Base-by-base conservation (phyloP, 2,888 invertebrate genomes). In the Allophyes oxyacanthae region DNA sequence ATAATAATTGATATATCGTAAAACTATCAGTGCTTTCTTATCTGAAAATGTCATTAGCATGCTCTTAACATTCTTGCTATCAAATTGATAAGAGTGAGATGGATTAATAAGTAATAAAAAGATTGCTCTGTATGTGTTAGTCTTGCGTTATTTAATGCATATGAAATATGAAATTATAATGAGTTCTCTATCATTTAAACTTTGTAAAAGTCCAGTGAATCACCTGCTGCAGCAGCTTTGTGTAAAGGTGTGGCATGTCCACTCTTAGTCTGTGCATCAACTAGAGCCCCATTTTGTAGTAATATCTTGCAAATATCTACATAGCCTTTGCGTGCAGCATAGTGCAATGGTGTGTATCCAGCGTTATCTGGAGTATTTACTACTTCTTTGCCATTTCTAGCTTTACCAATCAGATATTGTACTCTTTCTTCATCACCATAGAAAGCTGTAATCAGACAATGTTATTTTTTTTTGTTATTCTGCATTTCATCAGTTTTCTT, bases 291-390 rank as follows among this genome's bases (percentile, higher is more conserved):
- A 75, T 95, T 91, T 56, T 94, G 85, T 40, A 98, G 78, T 45
- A 99, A 92, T 46, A 95, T 82, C 75, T 95, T 93, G 83, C 98
- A 98, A 52, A 97, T 95, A 43, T 95, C 92, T 10, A 94, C 80
- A 82, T 97, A 95, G 8, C 98, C 98, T 91, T 96, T 96, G 41
- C 98, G 95, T 42, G 98, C 96, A 5, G 98, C 98, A 94, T 98
- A 98, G 88, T 99, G 98, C 72, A 99, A 90, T 7, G 98, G 97
- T 15, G 97, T 97, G 83, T 98, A 99, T 33, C 98, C 98, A 55
- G 96, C 95, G 63, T 95, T 95, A 86, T 98, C 98, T 48, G 92
- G 91, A 10, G 87, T 84, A 88, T 97, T 95, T 0, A 95, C 95
- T 68, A 95, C 89, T 32, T 94, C 94, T 58, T 95, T 95, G 64